phyloP scores from a whole-genome alignment of 2,888 invertebrate genomes.

The Crioceris asparagi region DNA sequence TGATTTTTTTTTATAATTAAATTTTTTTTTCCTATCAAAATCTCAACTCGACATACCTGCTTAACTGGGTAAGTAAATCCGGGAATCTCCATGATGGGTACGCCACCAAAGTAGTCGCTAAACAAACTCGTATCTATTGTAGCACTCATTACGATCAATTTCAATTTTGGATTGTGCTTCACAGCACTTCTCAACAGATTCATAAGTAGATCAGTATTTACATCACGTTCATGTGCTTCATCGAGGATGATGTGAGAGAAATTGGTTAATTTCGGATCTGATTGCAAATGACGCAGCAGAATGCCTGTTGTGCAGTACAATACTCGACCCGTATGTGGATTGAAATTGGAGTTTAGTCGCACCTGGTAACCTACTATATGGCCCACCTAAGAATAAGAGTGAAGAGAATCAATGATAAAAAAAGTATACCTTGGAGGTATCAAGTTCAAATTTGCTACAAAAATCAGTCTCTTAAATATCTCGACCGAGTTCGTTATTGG shows the following conservation, averaged over 20 bases:
- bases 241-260: conserved; percentile 61
- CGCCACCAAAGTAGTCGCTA: conserved; percentile 42
- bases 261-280: conserved; percentile 40
- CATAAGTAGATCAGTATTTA: conserved; percentile 56
- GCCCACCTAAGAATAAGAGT: conserved; percentile 41
- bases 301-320: conserved; percentile 61
- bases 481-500: too few species aligned
- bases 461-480: too few species aligned
- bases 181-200: conserved; percentile 45
- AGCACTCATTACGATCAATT: conserved; percentile 62
- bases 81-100: conserved; percentile 36
- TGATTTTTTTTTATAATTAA: not conserved
- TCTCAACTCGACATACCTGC: too few species aligned
- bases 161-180: conserved; percentile 43
- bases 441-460: too few species aligned
- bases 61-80: conserved; percentile 51
- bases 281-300: conserved; percentile 35
- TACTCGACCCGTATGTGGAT: conserved; percentile 47
- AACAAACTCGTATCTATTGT: conserved; percentile 52
- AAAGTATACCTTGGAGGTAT: too few species aligned
- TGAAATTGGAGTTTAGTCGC: conserved; percentile 43
- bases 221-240: conserved; percentile 63
- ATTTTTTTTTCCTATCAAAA: too few species aligned
- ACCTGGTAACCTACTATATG: conserved; percentile 58
- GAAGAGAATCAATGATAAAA: not conserved